A percentile compares a stretch with the other conserved stretches of the same genome.
Conservation (phyloP, 2,888 invertebrate genomes). For the Chloroclystis v-ata region DNA sequence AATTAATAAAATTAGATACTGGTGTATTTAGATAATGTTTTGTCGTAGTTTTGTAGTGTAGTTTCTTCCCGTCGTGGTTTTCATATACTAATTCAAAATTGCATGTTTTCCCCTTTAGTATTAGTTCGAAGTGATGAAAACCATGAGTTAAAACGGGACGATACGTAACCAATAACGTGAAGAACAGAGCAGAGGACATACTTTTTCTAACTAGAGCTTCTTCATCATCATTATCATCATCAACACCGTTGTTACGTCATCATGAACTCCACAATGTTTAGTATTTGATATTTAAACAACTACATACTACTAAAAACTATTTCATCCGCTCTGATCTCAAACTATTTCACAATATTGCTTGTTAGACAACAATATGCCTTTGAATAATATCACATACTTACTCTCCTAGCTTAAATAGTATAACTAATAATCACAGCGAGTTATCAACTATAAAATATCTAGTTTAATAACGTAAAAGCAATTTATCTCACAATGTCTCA, state of each 20-base stretch:
- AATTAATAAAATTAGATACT: constrained; percentile 22
- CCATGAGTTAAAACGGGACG: constrained; percentile 34
- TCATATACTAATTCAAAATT: constrained; percentile 27
- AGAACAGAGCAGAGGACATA: constrained; percentile 30
- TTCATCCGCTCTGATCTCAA: constrained; percentile 35
- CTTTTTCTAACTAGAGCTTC: constrained; percentile 22
- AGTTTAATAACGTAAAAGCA: constrained; percentile 27
- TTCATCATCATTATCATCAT: no score
- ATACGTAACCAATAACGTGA: constrained; percentile 20
- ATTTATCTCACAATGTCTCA: constrained; percentile 36
- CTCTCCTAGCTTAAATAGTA: constrained; percentile 29
- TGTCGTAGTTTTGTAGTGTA: constrained; percentile 26
- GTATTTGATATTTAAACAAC: constrained; percentile 5
- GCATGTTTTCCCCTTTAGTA: constrained; percentile 21
- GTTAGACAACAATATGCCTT: constrained; percentile 35
- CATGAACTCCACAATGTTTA: constrained; percentile 2
- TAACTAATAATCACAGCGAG: constrained; percentile 29
- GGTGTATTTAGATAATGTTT: constrained; percentile 38
- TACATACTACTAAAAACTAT: constrained; percentile 23
- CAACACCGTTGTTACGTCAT: constrained; percentile 1
- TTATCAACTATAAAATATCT: constrained; percentile 21
- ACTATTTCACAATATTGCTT: constrained; percentile 35
- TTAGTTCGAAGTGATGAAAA: constrained; percentile 25
- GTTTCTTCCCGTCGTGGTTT: constrained; percentile 41
- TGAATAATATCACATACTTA: constrained; percentile 30